Evolutionary conservation across 2,113 vertebrate species (phyloP).

Genomic region (Heterotis niloticus): DNA sequence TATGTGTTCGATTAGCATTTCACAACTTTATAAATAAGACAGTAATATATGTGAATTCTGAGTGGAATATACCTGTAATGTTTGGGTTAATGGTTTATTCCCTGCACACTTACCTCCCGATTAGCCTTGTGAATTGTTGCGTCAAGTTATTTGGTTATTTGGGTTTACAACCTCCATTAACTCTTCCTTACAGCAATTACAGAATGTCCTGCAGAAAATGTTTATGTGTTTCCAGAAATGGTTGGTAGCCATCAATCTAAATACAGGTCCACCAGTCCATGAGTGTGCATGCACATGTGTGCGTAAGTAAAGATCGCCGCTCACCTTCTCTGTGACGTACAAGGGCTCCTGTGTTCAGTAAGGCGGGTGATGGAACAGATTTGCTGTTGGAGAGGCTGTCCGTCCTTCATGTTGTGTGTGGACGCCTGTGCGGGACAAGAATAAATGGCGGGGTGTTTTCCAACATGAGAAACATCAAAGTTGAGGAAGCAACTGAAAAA

Average conservation of each 20-base stretch:
- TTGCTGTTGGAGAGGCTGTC: background rate
- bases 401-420: background rate
- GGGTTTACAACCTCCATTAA: background rate
- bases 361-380: background rate
- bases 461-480: background rate
- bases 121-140: background rate
- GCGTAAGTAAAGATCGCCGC: background rate
- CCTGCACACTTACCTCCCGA: background rate
- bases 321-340: background rate
- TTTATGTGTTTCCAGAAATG: background rate
- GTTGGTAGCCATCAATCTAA: background rate
- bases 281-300: background rate
- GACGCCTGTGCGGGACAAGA: background rate
- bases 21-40: no score
- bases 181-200: background rate
- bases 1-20: background rate
- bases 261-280: background rate
- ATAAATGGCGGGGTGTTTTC: background rate
- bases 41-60: background rate
- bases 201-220: conserved; percentile 11
- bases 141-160: conserved; percentile 1
- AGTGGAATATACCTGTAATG: background rate
- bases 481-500: background rate
- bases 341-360: background rate
- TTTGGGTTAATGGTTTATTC: background rate